Evolutionary conservation across 2,797 vertebrate genomes (phyloP).

Genomic region (Euphonia xanthogaster): DNA sequence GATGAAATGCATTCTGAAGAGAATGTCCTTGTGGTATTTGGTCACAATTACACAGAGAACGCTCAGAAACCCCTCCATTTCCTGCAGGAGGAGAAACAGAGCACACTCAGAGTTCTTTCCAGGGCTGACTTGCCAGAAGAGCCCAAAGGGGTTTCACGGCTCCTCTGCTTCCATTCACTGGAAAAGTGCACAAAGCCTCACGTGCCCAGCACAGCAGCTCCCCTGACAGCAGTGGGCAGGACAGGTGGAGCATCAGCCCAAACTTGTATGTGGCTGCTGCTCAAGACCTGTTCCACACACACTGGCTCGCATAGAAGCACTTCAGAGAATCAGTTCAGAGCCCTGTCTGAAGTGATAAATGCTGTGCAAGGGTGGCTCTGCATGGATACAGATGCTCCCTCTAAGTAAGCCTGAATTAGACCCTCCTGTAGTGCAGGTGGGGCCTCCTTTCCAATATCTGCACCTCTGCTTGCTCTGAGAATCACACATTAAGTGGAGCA

Average conservation of each 20-base stretch:
- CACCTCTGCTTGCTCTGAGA: background rate
- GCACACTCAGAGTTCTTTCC: background rate
- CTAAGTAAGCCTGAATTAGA: background rate
- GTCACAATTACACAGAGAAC: background rate
- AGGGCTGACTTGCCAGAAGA: background rate
- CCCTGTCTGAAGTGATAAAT: background rate
- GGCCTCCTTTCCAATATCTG: background rate
- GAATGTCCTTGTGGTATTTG: slow-evolving; percentile 5
- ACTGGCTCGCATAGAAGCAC: background rate
- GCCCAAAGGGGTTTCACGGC: background rate
- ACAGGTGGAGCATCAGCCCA: background rate
- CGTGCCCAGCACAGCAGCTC: fast-evolving
- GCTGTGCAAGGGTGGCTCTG: background rate
- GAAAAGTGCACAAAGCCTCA: background rate
- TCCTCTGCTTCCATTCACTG: background rate
- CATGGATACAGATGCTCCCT: background rate
- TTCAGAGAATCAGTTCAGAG: background rate
- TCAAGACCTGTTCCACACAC: background rate
- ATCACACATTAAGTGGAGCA: background rate
- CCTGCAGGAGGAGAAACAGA: background rate
- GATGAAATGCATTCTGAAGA: slow-evolving; percentile 47
- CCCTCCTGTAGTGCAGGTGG: background rate
- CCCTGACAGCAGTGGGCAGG: background rate
- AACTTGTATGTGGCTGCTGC: fast-evolving
- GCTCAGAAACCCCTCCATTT: slow-evolving; percentile 20